Base-by-base conservation (phyloP, 2,888 invertebrate genomes). In the Xanthia icteritia region DNA sequence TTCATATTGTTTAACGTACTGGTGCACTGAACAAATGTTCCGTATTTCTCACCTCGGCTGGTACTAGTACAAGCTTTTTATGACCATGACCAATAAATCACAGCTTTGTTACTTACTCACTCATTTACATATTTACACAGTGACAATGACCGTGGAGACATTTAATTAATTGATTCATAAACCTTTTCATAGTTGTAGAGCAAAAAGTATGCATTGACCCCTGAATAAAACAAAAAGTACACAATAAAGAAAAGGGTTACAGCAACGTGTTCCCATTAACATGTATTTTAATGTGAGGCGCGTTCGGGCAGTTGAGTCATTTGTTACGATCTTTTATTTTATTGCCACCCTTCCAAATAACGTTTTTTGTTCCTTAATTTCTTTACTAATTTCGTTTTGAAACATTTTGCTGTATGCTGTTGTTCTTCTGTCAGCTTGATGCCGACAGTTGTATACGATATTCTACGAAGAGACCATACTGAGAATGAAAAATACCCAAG, bases 111-210 rank as follows among this genome's bases (percentile, higher is more conserved):
- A 92, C 87, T 89, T 89, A 89, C 92, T 88, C 83, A 89, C 93
- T 94, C 93, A 96, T 96, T 96, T 94, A 92, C 96, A 96, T 96
- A 96, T 96, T 96, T 95, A 94, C 93, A 94, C 91, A 93, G 91
- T 92, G 94, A 96, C 96, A 96, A 96, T 95, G 95, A 96, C 96
- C 96, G 95, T 94, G 92, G 92, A 94, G 93, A 94, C 96, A 93
- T 96, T 96, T 96, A 96, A 96, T 96, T 96, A 96, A 96, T 96
- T 96, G 96, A 96, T 95, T 95, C 94, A 95, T 95, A 96, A 96
- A 95, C 93, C 95, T 94, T 95, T 95, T 94, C 93, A 94, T 92
- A 93, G 93, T 92, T 89, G 90, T 91, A 89, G 82, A 92, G 93
- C 93, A 94, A 94, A 95, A 95, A 94, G 92, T 92, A 93, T 89